Conservation (phyloP, 2,888 invertebrate genomes). For the Trachelus stipa region DNA sequence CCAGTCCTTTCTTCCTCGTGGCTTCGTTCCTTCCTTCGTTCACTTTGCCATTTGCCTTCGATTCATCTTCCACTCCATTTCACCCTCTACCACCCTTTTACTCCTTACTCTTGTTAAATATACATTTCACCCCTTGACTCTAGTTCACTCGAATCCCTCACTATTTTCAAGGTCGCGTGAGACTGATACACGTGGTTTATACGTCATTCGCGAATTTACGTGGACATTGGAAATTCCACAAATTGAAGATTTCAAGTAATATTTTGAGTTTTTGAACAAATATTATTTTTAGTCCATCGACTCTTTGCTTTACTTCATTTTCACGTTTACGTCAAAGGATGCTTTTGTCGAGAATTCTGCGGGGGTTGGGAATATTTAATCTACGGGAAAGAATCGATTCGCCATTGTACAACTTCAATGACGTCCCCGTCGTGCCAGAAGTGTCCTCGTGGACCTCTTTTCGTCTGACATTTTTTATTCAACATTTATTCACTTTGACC, state of each 20-base stretch:
- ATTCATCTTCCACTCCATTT: constrained; percentile 29
- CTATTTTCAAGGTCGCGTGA: not conserved
- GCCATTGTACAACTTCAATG: not conserved
- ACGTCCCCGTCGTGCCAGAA: not conserved
- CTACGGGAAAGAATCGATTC: not conserved
- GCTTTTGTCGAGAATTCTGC: not conserved
- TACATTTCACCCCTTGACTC: constrained; percentile 19
- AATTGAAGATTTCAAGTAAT: not conserved
- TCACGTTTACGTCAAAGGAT: not conserved
- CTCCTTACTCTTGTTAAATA: constrained; percentile 33
- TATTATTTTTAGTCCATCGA: not conserved
- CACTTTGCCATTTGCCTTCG: constrained; percentile 6
- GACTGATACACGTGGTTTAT: too few relatives aligned
- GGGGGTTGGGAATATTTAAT: not conserved
- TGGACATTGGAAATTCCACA: too few relatives aligned
- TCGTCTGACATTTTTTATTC: not conserved
- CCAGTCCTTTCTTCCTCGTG: not conserved
- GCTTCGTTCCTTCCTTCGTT: constrained; percentile 21
- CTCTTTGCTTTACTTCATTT: not conserved
- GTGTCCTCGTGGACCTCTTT: not conserved
- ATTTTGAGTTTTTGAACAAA: not conserved
- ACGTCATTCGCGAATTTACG: too few relatives aligned
- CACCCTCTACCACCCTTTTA: constrained; percentile 20
- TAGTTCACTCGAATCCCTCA: not conserved
- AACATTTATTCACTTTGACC: not conserved